These are phyloP conservation scores for Gobio gobio DNA, from an alignment of 2,113 vertebrate genomes.

Conservation along the genomic window DNA sequence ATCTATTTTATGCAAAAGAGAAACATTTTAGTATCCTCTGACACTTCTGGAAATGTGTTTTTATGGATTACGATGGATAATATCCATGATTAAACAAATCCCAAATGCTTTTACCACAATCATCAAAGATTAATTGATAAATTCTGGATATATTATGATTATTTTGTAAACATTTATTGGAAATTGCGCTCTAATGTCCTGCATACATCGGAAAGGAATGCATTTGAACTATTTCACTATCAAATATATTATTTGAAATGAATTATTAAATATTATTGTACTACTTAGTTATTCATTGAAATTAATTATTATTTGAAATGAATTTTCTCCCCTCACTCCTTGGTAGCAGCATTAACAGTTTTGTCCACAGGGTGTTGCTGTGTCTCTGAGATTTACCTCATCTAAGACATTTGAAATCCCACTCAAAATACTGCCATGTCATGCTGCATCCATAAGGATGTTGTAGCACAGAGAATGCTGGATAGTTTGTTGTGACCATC, in stretches of 20 bases:
- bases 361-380: slow-evolving; percentile 69
- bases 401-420: slow-evolving; percentile 7
- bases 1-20: background rate
- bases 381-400: slow-evolving; percentile 36
- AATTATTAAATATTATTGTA: background rate
- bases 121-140: background rate
- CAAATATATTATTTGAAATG: background rate
- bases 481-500: slow-evolving; percentile 41
- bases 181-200: background rate
- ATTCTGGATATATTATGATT: background rate
- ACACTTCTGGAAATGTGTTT: background rate
- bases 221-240: background rate
- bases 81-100: background rate
- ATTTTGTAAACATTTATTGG: background rate
- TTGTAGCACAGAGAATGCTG: slow-evolving; percentile 28
- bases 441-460: slow-evolving; percentile 30
- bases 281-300: background rate
- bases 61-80: background rate
- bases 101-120: background rate
- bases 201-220: background rate
- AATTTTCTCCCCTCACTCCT: background rate
- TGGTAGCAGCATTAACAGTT: slow-evolving; percentile 40
- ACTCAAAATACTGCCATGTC: slow-evolving; percentile 53
- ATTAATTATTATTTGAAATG: background rate
- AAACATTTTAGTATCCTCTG: background rate